Base-by-base conservation (phyloP, 2,113 vertebrate genomes). In the Oostethus manadensis region DNA sequence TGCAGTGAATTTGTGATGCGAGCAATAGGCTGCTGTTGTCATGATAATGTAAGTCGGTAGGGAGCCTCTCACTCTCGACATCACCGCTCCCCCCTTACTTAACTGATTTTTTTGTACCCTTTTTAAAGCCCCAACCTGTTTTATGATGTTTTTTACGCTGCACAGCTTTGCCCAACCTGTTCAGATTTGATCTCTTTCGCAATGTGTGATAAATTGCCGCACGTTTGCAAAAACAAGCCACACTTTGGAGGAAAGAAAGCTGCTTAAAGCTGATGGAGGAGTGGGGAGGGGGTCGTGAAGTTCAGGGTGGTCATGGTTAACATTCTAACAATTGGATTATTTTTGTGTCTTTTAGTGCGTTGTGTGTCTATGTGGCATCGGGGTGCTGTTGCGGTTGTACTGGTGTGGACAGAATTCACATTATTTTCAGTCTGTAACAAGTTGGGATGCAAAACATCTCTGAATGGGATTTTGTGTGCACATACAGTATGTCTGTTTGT, bases 1-100 rank as follows among this genome's bases (percentile, higher is more conserved):
- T 81, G 58, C 66, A 81, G 20, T 22, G 63, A 70, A 65, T 66
- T 48, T 64, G 68, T 49, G 68, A 77, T 75, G 66, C 62, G 15
- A 23, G 66, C 72, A 61, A 66, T 43, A 66, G 65, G 45, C 73
- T 68, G 60, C 55, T 67, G 80, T 82, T 87, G 79, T 81, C 61
- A 84, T 79, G 76, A 83, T 87, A 82, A 83, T 84, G 63, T 38
- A 38, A 44, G 62, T 58, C 72, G 68, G 61, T 79, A 74, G 58
- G 56, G 73, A 58, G 62, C 43, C 23, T 5, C 38, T 18, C 13
- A 10, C 64, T 67, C 42, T 29, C n/a, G 49, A 29, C 6, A 9
- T 10, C 3, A 3, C 22, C 33, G 18, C 7, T 17, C 15, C 20
- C 20, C 23, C 16, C 50, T n/a, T 48, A 33, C 3, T 40, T n/a